Evolutionary conservation across 1,140 invertebrate genomes (phyloP), one percentile per base, ranked within the genome.

Genomic region (Zeugodacus cucurbitae): DNA sequence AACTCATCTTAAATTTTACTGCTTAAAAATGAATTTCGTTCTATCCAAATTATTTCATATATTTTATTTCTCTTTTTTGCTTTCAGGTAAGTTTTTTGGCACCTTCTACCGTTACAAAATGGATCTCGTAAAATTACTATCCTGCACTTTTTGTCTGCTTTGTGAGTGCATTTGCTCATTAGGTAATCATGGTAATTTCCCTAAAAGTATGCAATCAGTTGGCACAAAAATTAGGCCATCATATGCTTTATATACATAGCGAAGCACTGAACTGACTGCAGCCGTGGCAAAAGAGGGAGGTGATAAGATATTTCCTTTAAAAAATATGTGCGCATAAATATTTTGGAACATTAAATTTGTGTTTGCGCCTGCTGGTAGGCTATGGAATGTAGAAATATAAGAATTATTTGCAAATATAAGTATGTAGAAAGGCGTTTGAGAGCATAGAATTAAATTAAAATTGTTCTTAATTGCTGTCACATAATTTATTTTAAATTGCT

Each of bases 121-220:
- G 8, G n/a, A 8, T 7, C 20, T 41, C 34, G 11, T 20, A 41
- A n/a, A 6, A 22, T 74, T 74, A 11, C 4, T 82, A 14, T 8
- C 22, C 7, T 37, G 2, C 14, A 48, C 8, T 48, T 48, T 41
- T 82, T 8, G 37, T 37, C 41, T 8, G 41, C 11, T 14, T 82
- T 10, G 41, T 22, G n/a, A 82, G 26, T 48, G 41, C 41, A 44
- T n/a, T 48, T 48, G 41, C 17, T 54, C 41, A 82, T 82, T 48
- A 82, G 74, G 41, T 82, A 82, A 54, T 82, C 44, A 82, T 82
- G n/a, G 74, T 82, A 82, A 82, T 82, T 82, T 82, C 48, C 74
- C 74, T 82, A 82, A 82, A 82, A 82, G 74, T 82, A 82, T 82
- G 74, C 74, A 82, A 82, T 82, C 74, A 82, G 41, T 48, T 82